Evolutionary conservation across 2,797 vertebrate genomes (phyloP).

Genomic region (Cheirogaleus major): DNA sequence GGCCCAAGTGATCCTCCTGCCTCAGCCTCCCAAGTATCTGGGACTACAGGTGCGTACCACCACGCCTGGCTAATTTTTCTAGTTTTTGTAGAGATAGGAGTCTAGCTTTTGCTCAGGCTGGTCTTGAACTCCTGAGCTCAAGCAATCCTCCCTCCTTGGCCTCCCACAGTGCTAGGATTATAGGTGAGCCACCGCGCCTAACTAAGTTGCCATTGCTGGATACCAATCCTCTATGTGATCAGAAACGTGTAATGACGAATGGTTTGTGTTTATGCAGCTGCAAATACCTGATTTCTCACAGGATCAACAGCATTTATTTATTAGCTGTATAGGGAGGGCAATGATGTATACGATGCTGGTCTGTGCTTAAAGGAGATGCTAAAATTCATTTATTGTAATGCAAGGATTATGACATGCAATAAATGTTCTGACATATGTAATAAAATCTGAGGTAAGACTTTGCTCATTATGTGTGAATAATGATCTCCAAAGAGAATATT

Average conservation of each 20-base stretch:
- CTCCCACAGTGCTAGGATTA: not conserved
- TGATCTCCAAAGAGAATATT: not conserved
- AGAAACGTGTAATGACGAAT: accelerated
- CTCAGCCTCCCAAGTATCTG: not conserved
- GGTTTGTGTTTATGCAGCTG: not conserved
- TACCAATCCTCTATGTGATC: too few relatives aligned
- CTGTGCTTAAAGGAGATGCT: not conserved
- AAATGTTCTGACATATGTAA: not conserved
- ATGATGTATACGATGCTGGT: too few relatives aligned
- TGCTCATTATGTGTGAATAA: not conserved
- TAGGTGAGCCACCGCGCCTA: not conserved
- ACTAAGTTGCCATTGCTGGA: not conserved
- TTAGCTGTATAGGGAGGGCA: not conserved
- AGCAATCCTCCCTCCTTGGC: too few relatives aligned
- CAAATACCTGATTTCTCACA: not conserved
- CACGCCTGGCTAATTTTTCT: not conserved
- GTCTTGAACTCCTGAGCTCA: not conserved
- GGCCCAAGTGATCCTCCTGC: not conserved
- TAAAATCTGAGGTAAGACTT: not conserved
- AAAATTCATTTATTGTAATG: not conserved
- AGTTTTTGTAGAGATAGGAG: not conserved
- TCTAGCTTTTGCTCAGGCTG: not conserved
- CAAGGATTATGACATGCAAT: not conserved
- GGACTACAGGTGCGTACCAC: not conserved
- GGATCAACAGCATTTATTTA: too few relatives aligned